phyloP scores from a whole-genome alignment of 2,888 invertebrate genomes.

The Tetrapedia diversipes region DNA sequence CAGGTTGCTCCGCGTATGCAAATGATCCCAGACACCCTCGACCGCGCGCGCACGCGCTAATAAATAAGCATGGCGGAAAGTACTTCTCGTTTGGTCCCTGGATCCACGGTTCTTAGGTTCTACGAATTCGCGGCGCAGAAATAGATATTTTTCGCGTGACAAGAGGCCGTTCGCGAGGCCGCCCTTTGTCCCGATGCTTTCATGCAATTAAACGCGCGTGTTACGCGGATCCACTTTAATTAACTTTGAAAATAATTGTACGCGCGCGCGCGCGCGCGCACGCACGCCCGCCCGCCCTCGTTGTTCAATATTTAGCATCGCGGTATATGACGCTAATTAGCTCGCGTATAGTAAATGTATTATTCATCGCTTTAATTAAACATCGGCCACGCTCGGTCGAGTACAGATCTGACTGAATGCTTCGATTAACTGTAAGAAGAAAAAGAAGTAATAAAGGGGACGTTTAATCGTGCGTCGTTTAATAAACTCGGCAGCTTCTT shows the following conservation, averaged over 20 bases:
- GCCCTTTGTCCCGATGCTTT: slow-evolving; percentile 50
- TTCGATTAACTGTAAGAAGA: not conserved
- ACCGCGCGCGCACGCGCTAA: not conserved
- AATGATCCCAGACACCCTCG: slow-evolving; percentile 27
- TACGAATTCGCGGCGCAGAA: slow-evolving; percentile 14
- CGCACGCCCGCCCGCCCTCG: not conserved
- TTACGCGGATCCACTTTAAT: slow-evolving; percentile 49
- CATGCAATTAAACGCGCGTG: slow-evolving; percentile 48
- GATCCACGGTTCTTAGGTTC: not conserved
- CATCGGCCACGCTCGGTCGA: slow-evolving; percentile 15
- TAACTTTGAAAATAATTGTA: slow-evolving; percentile 55
- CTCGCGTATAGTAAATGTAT: slow-evolving; percentile 31
- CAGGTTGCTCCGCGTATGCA: slow-evolving; percentile 2
- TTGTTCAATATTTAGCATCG: slow-evolving; percentile 53
- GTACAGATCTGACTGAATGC: not conserved
- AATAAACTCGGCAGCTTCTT: not conserved
- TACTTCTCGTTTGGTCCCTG: slow-evolving; percentile 47
- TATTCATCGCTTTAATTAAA: slow-evolving; percentile 55
- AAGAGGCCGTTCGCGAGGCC: slow-evolving; percentile 21
- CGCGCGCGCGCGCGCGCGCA: slow-evolving; percentile 15
- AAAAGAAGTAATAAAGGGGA: not conserved
- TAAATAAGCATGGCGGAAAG: slow-evolving; percentile 3
- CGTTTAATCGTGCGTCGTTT: slow-evolving; percentile 11
- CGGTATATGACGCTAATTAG: slow-evolving; percentile 52
- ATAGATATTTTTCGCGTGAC: slow-evolving; percentile 56